A percentile compares a stretch with the other conserved stretches of the same genome.
Evolutionary conservation across 1,140 invertebrate species (phyloP).

Genomic region (Caenorhabditis brenneri): DNA sequence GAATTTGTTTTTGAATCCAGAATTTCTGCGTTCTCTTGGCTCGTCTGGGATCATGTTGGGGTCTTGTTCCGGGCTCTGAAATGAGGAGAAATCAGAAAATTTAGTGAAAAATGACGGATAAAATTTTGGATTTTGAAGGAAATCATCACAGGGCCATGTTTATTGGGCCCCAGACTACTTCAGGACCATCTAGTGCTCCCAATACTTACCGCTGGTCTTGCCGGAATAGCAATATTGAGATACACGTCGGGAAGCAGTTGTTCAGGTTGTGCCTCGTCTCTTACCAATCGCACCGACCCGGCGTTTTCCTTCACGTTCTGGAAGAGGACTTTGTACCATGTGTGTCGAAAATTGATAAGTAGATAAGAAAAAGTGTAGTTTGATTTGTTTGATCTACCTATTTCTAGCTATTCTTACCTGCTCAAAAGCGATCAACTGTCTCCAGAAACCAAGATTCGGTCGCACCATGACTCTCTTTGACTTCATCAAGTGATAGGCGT

Average conservation of each 20-base stretch:
- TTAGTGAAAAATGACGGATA: no score
- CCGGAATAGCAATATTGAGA: conserved; percentile 66
- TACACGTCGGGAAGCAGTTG: conserved; percentile 66
- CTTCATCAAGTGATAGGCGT: conserved; percentile 72
- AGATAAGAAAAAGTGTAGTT: no score
- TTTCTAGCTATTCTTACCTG: no score
- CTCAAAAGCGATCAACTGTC: conserved; percentile 82
- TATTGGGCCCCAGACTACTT: no score
- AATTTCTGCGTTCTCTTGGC: conserved; percentile 58
- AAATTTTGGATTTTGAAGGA: no score
- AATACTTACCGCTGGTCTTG: conserved; percentile 59
- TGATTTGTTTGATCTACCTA: no score
- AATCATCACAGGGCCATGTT: not conserved
- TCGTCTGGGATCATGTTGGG: conserved; percentile 57
- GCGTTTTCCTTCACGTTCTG: conserved; percentile 65
- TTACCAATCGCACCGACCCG: conserved; percentile 64
- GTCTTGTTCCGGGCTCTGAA: conserved; percentile 57
- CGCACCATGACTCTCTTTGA: conserved; percentile 79
- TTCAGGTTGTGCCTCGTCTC: conserved; percentile 67
- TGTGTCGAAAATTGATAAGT: no score
- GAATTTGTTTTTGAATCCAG: conserved; percentile 61
- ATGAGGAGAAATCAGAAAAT: no score
- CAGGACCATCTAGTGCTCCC: no score
- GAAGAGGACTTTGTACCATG: no score
- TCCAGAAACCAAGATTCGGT: conserved; percentile 88